These are phyloP conservation scores for Anolis carolinensis DNA, from an alignment of 2,113 vertebrate species.

Conservation along the genomic window DNA sequence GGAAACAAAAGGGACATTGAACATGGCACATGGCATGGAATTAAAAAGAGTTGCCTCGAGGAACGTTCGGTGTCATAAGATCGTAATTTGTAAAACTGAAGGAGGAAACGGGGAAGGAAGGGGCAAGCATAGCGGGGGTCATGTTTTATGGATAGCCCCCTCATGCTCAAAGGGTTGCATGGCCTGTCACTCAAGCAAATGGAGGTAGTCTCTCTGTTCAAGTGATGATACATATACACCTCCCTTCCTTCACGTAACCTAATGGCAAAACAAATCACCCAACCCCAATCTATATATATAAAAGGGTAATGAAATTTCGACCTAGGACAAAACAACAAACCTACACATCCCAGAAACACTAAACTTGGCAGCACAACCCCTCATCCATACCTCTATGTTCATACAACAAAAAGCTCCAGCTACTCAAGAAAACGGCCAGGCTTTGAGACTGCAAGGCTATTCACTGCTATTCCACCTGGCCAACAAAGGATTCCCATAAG, in stretches of 20 bases:
- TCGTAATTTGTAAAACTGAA: conserved; percentile 35
- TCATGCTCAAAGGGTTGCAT: not conserved
- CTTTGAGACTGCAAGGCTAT: too few species aligned
- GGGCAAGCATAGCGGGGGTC: not conserved
- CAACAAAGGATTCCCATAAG: too few species aligned
- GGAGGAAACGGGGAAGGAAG: conserved; percentile 21
- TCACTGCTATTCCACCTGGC: too few species aligned
- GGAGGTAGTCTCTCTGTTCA: not conserved
- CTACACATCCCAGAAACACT: too few species aligned
- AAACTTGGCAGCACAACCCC: too few species aligned
- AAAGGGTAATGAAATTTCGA: too few species aligned
- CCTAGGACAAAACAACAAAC: too few species aligned
- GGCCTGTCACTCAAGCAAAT: not conserved
- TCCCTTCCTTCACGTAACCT: not conserved
- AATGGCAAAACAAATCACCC: not conserved
- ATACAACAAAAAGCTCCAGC: too few species aligned
- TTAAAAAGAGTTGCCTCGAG: conserved; percentile 29
- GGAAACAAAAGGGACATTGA: conserved; percentile 35
- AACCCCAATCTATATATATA: too few species aligned
- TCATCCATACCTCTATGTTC: too few species aligned
- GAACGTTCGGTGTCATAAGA: conserved; percentile 30
- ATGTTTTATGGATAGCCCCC: not conserved
- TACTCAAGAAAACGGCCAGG: too few species aligned
- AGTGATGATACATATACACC: too few species aligned
- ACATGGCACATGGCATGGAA: conserved; percentile 34